Conservation (phyloP, 2,888 invertebrate genomes). For the Bombylius discolor region DNA sequence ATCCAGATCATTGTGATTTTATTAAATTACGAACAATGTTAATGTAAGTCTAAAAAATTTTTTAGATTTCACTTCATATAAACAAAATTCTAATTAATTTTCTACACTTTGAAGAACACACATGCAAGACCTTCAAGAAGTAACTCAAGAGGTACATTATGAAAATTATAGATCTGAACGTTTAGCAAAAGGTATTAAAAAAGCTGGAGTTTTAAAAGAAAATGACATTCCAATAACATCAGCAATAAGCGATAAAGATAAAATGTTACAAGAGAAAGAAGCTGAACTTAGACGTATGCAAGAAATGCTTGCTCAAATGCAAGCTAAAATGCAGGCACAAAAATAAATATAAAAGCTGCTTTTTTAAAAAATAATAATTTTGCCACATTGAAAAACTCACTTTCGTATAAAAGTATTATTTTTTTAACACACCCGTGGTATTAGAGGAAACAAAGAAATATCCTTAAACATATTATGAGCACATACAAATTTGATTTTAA, state of each 20-base stretch:
- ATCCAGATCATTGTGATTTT: slow-evolving; percentile 97
- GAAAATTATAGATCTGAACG: slow-evolving; percentile 92
- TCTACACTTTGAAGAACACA: slow-evolving; percentile 56
- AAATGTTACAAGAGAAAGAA: slow-evolving; percentile 80
- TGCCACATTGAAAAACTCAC: too few relatives aligned
- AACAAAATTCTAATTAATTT: too few relatives aligned
- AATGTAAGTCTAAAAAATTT: slow-evolving; percentile 46
- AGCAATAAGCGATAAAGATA: slow-evolving; percentile 74
- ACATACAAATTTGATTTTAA: too few relatives aligned
- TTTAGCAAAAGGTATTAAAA: slow-evolving; percentile 54
- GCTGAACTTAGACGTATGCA: slow-evolving; percentile 97
- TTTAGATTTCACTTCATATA: not conserved
- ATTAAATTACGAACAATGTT: slow-evolving; percentile 94
- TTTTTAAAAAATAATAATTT: too few relatives aligned
- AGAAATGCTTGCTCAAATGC: slow-evolving; percentile 94
- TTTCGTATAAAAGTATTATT: too few relatives aligned
- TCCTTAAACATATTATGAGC: too few relatives aligned
- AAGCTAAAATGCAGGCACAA: slow-evolving; percentile 61
- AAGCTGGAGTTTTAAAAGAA: too few relatives aligned
- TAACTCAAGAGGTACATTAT: slow-evolving; percentile 88
- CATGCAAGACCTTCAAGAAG: slow-evolving; percentile 90
- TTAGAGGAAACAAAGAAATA: too few relatives aligned
- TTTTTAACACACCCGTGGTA: too few relatives aligned
- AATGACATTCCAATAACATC: slow-evolving; percentile 14
- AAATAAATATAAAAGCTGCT: not conserved